phyloP scores from a whole-genome alignment of 1,140 invertebrate genomes.

The Metaphire vulgaris region DNA sequence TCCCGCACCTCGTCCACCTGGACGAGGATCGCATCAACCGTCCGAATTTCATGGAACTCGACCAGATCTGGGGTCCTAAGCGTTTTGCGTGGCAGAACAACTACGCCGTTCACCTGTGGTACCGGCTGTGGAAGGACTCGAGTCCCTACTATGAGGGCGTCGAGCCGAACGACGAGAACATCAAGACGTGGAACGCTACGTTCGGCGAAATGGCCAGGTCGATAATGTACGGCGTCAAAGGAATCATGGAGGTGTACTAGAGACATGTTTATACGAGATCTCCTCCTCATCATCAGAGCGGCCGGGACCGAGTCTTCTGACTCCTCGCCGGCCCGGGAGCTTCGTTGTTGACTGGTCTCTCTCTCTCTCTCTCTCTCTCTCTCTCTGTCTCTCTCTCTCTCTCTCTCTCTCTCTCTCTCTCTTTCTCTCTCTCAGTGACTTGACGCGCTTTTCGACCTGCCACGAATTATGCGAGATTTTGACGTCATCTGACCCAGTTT shows the following conservation, averaged over 20 bases:
- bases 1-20: slow-evolving; percentile 27
- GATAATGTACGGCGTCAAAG: slow-evolving; percentile 24
- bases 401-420: too few species aligned
- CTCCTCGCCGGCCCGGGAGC: too few species aligned
- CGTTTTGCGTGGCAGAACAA: slow-evolving; percentile 27
- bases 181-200: slow-evolving; percentile 29
- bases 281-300: too few species aligned
- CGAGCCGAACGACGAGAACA: slow-evolving; percentile 27
- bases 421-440: too few species aligned
- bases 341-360: too few species aligned
- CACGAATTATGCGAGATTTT: too few species aligned
- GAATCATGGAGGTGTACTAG: slow-evolving; percentile 13
- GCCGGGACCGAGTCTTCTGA: too few species aligned
- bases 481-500: too few species aligned
- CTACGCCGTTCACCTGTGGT: slow-evolving; percentile 30
- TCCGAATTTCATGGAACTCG: slow-evolving; percentile 29
- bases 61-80: slow-evolving; percentile 28
- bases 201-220: slow-evolving; percentile 29
- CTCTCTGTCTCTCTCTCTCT: too few species aligned
- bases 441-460: too few species aligned
- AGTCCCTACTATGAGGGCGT: slow-evolving; percentile 29
- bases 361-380: too few species aligned
- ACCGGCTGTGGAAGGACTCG: slow-evolving; percentile 27
- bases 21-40: slow-evolving; percentile 18
- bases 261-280: too few species aligned